phyloP scores from a whole-genome alignment of 2,113 vertebrate species.

The Rhinoptilus africanus region DNA sequence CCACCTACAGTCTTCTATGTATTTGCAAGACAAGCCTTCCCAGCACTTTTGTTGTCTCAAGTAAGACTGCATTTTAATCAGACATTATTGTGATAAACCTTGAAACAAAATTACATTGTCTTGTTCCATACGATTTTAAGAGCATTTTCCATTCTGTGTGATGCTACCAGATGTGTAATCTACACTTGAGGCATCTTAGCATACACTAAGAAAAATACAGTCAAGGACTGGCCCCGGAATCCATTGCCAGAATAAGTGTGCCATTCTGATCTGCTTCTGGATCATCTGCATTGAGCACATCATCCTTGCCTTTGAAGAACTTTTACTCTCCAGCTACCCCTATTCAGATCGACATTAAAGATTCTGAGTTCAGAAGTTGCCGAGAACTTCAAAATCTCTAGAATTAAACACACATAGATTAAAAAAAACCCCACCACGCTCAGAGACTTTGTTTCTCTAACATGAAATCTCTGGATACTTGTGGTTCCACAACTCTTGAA shows the following conservation, averaged over 20 bases:
- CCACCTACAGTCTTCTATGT: not conserved
- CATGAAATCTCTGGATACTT: not conserved
- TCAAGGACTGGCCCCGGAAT: not conserved
- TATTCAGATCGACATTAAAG: not conserved
- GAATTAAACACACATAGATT: not conserved
- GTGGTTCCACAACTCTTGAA: not conserved
- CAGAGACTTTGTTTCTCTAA: not conserved
- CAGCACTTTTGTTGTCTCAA: not conserved
- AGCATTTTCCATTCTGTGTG: not conserved
- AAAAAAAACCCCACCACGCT: not conserved
- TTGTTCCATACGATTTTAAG: not conserved
- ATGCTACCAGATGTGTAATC: not conserved
- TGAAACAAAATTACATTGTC: not conserved
- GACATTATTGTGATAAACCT: not conserved
- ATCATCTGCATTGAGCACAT: not conserved
- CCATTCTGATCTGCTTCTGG: not conserved
- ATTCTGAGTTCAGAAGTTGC: not conserved
- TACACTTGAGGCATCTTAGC: not conserved
- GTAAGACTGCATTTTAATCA: not conserved
- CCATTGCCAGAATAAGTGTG: not conserved
- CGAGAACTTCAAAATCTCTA: not conserved
- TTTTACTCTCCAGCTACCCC: not conserved
- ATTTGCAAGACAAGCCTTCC: not conserved
- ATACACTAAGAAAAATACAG: not conserved
- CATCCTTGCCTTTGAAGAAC: not conserved